phyloP scores from a whole-genome alignment of 2,888 invertebrate genomes.

The Lepeophtheirus nordmannii region DNA sequence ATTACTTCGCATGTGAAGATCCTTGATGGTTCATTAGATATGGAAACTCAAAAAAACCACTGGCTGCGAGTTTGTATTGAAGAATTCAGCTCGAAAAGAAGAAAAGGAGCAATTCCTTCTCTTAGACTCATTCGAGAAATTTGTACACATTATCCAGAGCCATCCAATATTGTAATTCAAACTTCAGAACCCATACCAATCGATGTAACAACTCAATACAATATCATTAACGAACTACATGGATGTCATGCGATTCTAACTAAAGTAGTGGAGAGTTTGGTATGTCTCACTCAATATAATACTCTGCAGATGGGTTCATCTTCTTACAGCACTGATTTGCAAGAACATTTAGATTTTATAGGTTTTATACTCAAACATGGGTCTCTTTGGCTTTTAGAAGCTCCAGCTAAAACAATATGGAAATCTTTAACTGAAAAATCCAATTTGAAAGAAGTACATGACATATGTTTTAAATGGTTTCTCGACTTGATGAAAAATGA shows the following conservation, averaged over 20 bases:
- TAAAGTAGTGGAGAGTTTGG: constrained; percentile 51
- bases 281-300: constrained; percentile 34
- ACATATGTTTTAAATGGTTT: constrained; percentile 96
- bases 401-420: constrained; percentile 95
- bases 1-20: constrained; percentile 89
- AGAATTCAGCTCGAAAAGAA: constrained; percentile 77
- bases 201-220: constrained; percentile 41
- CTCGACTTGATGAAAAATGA: constrained; percentile 92
- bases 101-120: constrained; percentile 75
- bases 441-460: constrained; percentile 75
- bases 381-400: constrained; percentile 86
- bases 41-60: constrained; percentile 80
- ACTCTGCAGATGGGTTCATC: constrained; percentile 59
- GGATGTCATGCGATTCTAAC: constrained; percentile 81
- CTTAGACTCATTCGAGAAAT: constrained; percentile 89
- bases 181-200: neutral
- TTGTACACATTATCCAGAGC: constrained; percentile 66
- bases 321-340: constrained; percentile 78
- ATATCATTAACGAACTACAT: constrained; percentile 77
- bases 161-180: neutral
- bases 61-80: constrained; percentile 87
- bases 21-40: constrained; percentile 90
- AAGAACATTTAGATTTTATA: constrained; percentile 80
- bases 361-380: constrained; percentile 82
- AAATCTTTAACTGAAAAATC: constrained; percentile 83